Base-by-base conservation (phyloP, 2,797 vertebrate genomes). In the Stomatorhinus walkeri region DNA sequence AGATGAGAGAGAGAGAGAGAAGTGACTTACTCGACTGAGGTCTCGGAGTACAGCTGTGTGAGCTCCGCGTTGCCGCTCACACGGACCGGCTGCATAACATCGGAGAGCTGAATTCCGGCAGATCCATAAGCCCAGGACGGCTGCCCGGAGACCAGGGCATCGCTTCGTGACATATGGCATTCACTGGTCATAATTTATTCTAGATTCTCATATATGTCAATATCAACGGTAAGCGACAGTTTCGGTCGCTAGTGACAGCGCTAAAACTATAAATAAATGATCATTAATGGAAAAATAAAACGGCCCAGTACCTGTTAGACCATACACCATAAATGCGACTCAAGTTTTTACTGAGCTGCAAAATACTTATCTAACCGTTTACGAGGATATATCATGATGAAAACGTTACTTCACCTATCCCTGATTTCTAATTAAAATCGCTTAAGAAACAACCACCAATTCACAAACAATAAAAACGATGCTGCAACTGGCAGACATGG, bases 11-110 rank as follows among this genome's bases (percentile, higher is more conserved):
- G 28, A 32, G 28, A 32, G 28, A 22, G 48, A 22, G 12, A 1
- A 36, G 36, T 32, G 32, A 89, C 91, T 91, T 61, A 95, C 95
- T 89, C 0, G 10, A 68, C 40, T 6, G 54, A 81, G 32, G 88
- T 3, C 0, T 89, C 87, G 46, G 12, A 43, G 2, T 90, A 86
- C 0, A 88, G 28, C 24, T 88, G 88, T 68, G 87, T 36, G 64
- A 92, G 89, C 36, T 93, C 90, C 1, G 90, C 90, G 40, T 90
- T 59, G 0, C 22, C 40, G 40, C 59, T 89, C 0, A 76, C 24
- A 3, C 36, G 19, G 22, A 89, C 51, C n/a, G 88, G 79, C n/a
- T 36, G 54, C 12, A 92, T 48, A n/a, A 93, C 32, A 28, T 91
- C 91, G 16, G 79, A 22, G 22, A 92, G 85, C 19, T 89, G 87